Percentiles rank a stretch among this genome's conserved stretches.
These are phyloP conservation scores for Bombus fervidus DNA, from an alignment of 1,140 invertebrate genomes.

Conservation along the genomic window DNA sequence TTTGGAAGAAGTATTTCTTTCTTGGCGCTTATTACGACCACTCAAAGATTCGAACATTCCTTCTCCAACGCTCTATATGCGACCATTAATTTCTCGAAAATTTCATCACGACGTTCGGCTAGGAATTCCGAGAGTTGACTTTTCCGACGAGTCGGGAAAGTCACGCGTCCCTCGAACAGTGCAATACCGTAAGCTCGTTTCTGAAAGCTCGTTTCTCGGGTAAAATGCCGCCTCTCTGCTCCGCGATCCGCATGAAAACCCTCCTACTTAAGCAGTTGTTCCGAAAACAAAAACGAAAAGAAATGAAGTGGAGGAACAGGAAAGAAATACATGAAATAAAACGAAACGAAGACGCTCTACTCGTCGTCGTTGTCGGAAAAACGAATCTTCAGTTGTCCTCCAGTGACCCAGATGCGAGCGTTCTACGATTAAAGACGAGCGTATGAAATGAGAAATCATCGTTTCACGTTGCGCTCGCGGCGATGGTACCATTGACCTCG, in stretches of 20 bases:
- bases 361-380: not conserved
- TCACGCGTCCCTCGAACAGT: not conserved
- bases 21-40: too few relatives aligned
- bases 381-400: conserved; percentile 1
- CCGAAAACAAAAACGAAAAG: not conserved
- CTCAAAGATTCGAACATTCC: not conserved
- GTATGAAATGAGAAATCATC: not conserved
- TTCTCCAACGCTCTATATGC: not conserved
- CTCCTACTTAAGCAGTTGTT: not conserved
- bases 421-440: conserved; percentile 36
- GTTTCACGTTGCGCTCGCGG: not conserved
- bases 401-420: conserved; percentile 15
- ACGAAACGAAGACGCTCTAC: not conserved
- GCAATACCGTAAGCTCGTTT: not conserved
- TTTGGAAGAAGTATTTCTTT: not conserved
- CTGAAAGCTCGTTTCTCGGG: not conserved
- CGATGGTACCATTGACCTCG: not conserved
- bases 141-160: not conserved
- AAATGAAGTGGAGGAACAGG: too few relatives aligned
- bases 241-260: not conserved
- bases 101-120: not conserved
- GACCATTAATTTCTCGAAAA: not conserved
- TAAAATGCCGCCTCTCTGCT: not conserved
- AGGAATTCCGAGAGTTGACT: not conserved
- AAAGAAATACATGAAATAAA: not conserved